A percentile compares a stretch with the other conserved stretches of the same genome.
These are phyloP conservation scores for Platalea minor DNA, from an alignment of 2,797 vertebrate species.

Conservation along the genomic window DNA sequence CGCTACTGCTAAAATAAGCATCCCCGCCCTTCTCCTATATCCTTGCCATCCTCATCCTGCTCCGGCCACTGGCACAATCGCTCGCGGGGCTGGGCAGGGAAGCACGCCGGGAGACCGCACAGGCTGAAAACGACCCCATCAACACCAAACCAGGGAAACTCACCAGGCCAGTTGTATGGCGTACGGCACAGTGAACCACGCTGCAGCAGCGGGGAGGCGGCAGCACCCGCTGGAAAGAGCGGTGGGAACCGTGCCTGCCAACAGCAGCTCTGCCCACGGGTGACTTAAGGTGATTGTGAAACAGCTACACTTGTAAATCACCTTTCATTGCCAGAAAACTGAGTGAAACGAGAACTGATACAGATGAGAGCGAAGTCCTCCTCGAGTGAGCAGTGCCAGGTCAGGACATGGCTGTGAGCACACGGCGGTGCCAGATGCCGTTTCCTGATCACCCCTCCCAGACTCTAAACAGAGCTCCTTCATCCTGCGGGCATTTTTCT, in stretches of 20 bases:
- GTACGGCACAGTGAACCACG: fast-evolving
- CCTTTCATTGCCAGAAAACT: background rate
- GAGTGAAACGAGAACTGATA: background rate
- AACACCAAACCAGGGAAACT: background rate
- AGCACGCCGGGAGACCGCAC: background rate
- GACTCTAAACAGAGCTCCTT: background rate
- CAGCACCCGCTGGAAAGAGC: background rate
- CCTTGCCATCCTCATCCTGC: background rate
- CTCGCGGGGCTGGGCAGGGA: fast-evolving
- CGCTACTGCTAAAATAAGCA: background rate
- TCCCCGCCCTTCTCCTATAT: background rate
- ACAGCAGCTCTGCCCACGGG: background rate
- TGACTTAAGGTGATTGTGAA: background rate
- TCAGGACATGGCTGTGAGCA: background rate
- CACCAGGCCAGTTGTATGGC: background rate
- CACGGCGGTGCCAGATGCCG: fast-evolving
- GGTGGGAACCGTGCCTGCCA: fast-evolving
- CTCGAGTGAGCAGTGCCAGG: too few relatives aligned
- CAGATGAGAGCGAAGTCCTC: background rate
- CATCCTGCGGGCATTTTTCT: fast-evolving
- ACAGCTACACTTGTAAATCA: background rate
- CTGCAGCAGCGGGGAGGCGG: background rate
- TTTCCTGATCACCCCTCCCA: background rate
- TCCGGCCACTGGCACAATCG: background rate
- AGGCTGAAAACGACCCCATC: background rate